These are phyloP conservation scores for Cephonodes hylas DNA, from an alignment of 2,888 invertebrate genomes.

Conservation along the genomic window DNA sequence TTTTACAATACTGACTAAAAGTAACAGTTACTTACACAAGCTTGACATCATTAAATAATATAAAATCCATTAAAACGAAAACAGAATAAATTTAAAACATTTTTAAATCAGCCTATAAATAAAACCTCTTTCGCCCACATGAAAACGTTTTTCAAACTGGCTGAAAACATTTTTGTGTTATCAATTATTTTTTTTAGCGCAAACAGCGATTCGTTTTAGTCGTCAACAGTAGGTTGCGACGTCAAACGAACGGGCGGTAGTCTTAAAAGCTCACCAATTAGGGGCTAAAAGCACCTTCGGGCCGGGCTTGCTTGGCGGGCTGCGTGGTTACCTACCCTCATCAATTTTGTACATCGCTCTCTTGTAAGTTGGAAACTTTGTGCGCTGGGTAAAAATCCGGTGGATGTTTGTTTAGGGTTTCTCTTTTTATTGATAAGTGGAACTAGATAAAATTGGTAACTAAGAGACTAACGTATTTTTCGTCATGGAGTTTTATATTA, in stretches of 20 bases:
- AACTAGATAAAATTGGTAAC: background rate
- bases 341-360: slow-evolving; percentile 77
- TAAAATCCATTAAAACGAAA: background rate
- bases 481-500: background rate
- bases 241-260: slow-evolving; percentile 75
- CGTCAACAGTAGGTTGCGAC: slow-evolving; percentile 51
- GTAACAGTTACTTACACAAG: too few relatives aligned
- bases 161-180: slow-evolving; percentile 28
- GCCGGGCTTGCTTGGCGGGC: slow-evolving; percentile 57
- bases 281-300: slow-evolving; percentile 80
- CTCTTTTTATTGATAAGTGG: slow-evolving; percentile 8
- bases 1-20: too few relatives aligned
- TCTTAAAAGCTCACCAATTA: slow-evolving; percentile 82
- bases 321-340: slow-evolving; percentile 72
- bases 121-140: slow-evolving; percentile 12
- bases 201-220: slow-evolving; percentile 42
- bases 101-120: background rate
- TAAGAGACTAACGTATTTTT: background rate
- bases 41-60: background rate
- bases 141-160: slow-evolving; percentile 20
- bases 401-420: slow-evolving; percentile 23
- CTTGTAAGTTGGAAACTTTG: slow-evolving; percentile 60
- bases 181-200: slow-evolving; percentile 19
- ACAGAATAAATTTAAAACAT: background rate
- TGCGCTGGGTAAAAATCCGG: slow-evolving; percentile 35